These are phyloP conservation scores for Poeciliopsis retropinna DNA, from an alignment of 2,113 vertebrate genomes.

Conservation along the genomic window DNA sequence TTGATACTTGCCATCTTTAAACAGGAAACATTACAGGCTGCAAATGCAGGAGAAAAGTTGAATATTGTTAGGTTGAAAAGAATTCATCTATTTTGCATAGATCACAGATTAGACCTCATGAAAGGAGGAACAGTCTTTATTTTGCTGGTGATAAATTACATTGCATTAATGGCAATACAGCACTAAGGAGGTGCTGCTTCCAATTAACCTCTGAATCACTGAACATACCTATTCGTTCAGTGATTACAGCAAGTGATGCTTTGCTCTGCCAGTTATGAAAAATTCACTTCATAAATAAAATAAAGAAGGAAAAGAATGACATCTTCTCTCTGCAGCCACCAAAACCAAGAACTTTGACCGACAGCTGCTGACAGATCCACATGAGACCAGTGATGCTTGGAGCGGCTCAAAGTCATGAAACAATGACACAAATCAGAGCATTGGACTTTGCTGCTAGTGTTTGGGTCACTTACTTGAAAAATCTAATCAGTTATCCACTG, in stretches of 20 bases:
- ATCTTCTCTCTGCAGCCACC: not conserved
- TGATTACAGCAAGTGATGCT: constrained; percentile 3
- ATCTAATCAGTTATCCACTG: constrained; percentile 5
- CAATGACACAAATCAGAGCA: constrained; percentile 4
- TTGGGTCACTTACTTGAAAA: constrained; percentile 5
- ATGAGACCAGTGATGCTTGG: constrained; percentile 5
- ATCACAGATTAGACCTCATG: constrained; percentile 1
- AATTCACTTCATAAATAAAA: not conserved
- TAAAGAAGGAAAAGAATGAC: not conserved
- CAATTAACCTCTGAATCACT: constrained; percentile 10
- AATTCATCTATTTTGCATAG: not conserved
- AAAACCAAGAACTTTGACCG: not conserved
- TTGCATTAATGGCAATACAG: constrained; percentile 9
- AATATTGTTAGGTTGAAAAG: not conserved
- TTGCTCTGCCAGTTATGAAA: too few species aligned
- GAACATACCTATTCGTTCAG: constrained; percentile 2
- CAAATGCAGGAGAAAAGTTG: too few species aligned
- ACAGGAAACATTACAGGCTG: not conserved
- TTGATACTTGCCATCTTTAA: too few species aligned
- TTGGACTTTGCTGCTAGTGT: not conserved
- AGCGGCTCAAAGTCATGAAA: constrained; percentile 8
- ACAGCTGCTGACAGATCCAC: not conserved
- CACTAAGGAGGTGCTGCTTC: constrained; percentile 18
- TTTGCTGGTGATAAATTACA: constrained; percentile 9
- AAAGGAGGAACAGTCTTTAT: constrained; percentile 2